A percentile compares a stretch with the other conserved stretches of the same genome.
Conservation (phyloP, 1,140 invertebrate species). For the Drosophila pandora region DNA sequence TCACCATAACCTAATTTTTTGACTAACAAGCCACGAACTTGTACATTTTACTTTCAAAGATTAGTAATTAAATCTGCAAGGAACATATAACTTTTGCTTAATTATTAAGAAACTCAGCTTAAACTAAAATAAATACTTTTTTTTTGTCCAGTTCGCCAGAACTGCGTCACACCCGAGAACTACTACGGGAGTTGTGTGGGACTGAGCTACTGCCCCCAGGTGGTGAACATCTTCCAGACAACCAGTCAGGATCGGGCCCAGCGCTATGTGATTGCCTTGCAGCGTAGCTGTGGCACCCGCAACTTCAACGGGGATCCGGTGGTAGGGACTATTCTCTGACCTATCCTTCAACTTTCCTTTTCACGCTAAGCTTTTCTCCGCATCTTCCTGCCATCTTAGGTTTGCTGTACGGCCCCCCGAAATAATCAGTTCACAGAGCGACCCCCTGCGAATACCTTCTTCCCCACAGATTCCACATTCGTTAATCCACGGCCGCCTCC, state of each 20-base stretch:
- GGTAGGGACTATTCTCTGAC: constrained; percentile 50
- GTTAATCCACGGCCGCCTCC: constrained; percentile 24
- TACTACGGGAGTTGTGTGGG: constrained; percentile 73
- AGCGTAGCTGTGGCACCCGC: constrained; percentile 72
- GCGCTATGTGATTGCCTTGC: constrained; percentile 66
- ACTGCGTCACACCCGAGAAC: constrained; percentile 76
- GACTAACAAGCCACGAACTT: background rate
- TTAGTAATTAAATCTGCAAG: background rate
- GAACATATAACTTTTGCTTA: background rate
- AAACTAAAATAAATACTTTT: background rate
- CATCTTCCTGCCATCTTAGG: constrained; percentile 34
- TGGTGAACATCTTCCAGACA: constrained; percentile 59
- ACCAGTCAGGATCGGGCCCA: constrained; percentile 50
- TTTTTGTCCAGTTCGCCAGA: constrained; percentile 50
- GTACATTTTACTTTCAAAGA: background rate
- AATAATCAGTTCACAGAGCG: constrained; percentile 18
- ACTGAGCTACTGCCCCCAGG: constrained; percentile 73
- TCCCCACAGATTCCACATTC: constrained; percentile 44
- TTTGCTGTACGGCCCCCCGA: constrained; percentile 70
- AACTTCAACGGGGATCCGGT: constrained; percentile 72
- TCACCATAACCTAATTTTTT: background rate
- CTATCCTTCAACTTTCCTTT: background rate
- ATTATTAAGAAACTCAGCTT: background rate
- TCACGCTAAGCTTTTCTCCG: constrained; percentile 33
- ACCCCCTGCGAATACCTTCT: constrained; percentile 55